Conservation (phyloP, 2,888 invertebrate species). For the Drosophila buzzatii region DNA sequence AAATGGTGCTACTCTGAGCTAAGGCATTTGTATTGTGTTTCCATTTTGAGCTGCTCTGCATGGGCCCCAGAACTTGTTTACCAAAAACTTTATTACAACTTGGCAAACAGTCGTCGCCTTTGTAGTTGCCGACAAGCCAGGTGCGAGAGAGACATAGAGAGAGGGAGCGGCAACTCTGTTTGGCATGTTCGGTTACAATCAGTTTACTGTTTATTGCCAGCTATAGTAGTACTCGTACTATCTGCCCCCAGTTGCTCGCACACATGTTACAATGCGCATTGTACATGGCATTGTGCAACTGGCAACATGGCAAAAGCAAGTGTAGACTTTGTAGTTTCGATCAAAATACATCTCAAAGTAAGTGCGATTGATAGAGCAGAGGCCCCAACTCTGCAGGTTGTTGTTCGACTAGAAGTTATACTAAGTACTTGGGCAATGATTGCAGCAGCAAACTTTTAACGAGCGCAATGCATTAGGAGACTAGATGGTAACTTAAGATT, state of each 20-base stretch:
- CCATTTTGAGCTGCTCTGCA: constrained; percentile 12
- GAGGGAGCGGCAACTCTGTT: neutral
- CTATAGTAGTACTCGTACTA: constrained; percentile 24
- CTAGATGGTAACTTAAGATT: neutral
- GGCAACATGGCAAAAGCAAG: constrained; percentile 34
- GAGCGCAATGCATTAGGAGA: neutral
- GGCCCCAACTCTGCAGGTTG: constrained; percentile 6
- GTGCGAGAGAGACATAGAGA: neutral
- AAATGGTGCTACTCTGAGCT: neutral
- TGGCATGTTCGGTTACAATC: constrained; percentile 61
- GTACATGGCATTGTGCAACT: constrained; percentile 51
- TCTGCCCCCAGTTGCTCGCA: constrained; percentile 21
- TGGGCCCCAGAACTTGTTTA: constrained; percentile 61
- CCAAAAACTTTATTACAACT: constrained; percentile 80
- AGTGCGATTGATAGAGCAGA: constrained; percentile 14
- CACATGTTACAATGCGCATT: constrained; percentile 41
- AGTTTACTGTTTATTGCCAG: constrained; percentile 62
- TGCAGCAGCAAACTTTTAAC: constrained; percentile 6
- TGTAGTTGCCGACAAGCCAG: constrained; percentile 47
- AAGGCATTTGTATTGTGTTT: constrained; percentile 5
- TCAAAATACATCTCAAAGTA: constrained; percentile 22
- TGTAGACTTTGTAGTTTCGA: constrained; percentile 24
- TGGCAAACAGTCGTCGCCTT: constrained; percentile 79
- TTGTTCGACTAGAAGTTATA: constrained; percentile 13
- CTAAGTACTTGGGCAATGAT: constrained; percentile 19